Percentiles rank a stretch among this genome's conserved stretches.
These are phyloP conservation scores for Lophochroa leadbeateri DNA, from an alignment of 2,113 vertebrate genomes.

Conservation along the genomic window DNA sequence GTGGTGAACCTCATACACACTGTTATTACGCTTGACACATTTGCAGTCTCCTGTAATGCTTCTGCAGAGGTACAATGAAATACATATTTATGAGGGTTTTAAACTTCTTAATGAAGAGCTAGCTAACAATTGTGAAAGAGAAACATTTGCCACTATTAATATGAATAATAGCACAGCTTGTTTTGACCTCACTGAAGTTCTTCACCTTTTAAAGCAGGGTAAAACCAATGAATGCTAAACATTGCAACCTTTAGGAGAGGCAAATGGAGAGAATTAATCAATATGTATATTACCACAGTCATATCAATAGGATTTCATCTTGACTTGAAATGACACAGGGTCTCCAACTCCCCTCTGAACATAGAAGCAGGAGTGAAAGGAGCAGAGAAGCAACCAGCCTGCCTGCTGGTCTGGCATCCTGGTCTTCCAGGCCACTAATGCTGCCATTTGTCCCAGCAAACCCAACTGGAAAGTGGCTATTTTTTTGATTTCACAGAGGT, in stretches of 20 bases:
- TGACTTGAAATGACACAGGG: not conserved
- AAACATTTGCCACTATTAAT: not conserved
- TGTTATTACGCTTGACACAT: not conserved
- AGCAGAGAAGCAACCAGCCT: not conserved
- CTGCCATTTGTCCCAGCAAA: not conserved
- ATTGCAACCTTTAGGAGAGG: not conserved
- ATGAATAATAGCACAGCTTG: not conserved
- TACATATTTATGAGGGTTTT: not conserved
- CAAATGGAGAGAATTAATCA: not conserved
- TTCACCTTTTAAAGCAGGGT: not conserved
- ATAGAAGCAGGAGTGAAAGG: not conserved
- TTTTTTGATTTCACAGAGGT: not conserved
- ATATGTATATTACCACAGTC: not conserved
- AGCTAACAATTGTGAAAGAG: not conserved
- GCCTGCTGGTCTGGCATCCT: not conserved
- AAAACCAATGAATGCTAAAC: not conserved
- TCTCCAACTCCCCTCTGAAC: not conserved
- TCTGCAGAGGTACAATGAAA: not conserved
- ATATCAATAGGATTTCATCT: not conserved
- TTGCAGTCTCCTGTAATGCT: not conserved
- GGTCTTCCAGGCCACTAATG: not conserved
- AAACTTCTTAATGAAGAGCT: not conserved
- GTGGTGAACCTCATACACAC: not conserved
- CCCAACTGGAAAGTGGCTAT: not conserved
- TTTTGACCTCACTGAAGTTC: not conserved